Conservation (phyloP, 1,140 invertebrate species). For the Riptortus pedestris region DNA sequence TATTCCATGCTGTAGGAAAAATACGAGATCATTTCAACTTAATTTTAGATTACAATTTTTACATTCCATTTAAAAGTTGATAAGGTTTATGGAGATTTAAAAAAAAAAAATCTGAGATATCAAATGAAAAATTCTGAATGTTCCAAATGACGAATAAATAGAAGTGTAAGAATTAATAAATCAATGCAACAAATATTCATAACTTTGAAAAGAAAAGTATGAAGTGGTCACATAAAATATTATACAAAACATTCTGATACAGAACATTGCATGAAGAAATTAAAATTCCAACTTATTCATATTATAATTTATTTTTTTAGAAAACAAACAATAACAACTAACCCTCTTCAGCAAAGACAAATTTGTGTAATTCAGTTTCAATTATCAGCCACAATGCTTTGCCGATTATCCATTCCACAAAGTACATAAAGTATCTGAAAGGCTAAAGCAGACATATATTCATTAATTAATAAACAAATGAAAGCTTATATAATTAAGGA, state of each 20-base stretch:
- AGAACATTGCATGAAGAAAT: background rate
- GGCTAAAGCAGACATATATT: conserved; percentile 36
- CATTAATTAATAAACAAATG: background rate
- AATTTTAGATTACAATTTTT: too few species aligned
- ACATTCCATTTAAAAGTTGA: too few species aligned
- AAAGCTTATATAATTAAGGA: background rate
- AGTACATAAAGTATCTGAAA: conserved; percentile 29
- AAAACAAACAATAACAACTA: conserved; percentile 12
- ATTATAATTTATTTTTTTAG: background rate
- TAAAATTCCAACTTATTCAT: background rate
- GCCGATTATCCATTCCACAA: conserved; percentile 19
- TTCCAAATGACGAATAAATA: too few species aligned
- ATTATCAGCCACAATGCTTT: conserved; percentile 26
- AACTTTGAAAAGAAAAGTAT: background rate
- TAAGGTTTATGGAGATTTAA: too few species aligned
- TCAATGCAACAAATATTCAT: background rate
- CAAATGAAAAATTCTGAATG: too few species aligned
- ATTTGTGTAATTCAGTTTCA: background rate
- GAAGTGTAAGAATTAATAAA: background rate
- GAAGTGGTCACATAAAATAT: background rate
- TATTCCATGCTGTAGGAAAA: too few species aligned
- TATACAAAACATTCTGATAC: background rate
- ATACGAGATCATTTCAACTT: too few species aligned
- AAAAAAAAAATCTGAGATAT: too few species aligned
- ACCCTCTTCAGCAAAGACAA: conserved; percentile 2